Conservation (phyloP, 53 echinoderm and acorn worm genomes). For the Echinarachnius parma region DNA sequence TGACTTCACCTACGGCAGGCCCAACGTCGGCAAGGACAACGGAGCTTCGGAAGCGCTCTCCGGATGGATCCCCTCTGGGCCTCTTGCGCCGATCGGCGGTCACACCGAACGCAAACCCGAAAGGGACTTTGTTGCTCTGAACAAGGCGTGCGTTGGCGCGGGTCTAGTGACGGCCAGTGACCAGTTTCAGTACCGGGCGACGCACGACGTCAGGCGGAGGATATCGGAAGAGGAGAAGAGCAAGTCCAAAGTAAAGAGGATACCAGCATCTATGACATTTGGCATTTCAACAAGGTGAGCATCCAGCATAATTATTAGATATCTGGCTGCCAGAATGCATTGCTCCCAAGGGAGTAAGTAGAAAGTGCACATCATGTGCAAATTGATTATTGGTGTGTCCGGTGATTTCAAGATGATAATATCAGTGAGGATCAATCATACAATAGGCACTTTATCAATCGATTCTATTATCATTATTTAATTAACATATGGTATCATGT, state of each 20-base stretch:
- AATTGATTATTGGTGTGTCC: too few relatives aligned
- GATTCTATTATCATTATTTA: too few relatives aligned
- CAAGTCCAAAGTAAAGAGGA: constrained; percentile 89
- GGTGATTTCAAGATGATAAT: too few relatives aligned
- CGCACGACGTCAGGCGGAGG: constrained; percentile 85
- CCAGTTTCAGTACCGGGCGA: constrained; percentile 97
- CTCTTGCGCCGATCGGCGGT: constrained; percentile 46
- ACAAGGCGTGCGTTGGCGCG: constrained; percentile 84
- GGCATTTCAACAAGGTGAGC: constrained; percentile 91
- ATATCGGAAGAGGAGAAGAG: constrained; percentile 97
- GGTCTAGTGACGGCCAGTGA: constrained; percentile 87
- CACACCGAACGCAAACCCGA: constrained; percentile 81
- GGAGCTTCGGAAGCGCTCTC: constrained; percentile 86
- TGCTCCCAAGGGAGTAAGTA: too few relatives aligned
- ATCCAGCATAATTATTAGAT: too few relatives aligned
- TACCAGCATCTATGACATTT: constrained; percentile 94
- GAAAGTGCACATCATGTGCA: too few relatives aligned
- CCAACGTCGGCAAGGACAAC: constrained; percentile 81
- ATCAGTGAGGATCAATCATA: too few relatives aligned
- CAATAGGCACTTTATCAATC: too few relatives aligned
- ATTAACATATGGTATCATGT: too few relatives aligned
- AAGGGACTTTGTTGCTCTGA: constrained; percentile 89
- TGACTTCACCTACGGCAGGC: constrained; percentile 87
- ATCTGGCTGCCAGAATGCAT: too few relatives aligned
- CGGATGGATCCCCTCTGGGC: constrained; percentile 73